These are phyloP conservation scores for Odontesthes bonariensis DNA, from an alignment of 2,113 vertebrate species.

Conservation along the genomic window DNA sequence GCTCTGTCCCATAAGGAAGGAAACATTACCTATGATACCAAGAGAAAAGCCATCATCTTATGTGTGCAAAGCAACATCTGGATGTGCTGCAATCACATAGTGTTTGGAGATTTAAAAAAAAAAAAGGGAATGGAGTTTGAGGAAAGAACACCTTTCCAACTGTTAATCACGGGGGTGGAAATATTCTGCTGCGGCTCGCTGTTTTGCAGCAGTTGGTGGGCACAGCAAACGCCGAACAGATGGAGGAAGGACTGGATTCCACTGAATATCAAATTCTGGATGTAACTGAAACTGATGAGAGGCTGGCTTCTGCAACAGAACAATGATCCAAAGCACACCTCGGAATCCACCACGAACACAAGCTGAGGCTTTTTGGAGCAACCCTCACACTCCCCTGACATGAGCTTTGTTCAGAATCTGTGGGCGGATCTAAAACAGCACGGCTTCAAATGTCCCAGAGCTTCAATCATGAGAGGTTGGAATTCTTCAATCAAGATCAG, in stretches of 20 bases:
- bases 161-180: constrained; percentile 11
- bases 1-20: not conserved
- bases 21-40: constrained; percentile 5
- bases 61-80: constrained; percentile 22
- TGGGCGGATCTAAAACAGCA: constrained; percentile 1
- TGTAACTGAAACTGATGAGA: constrained; percentile 30
- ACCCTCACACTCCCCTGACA: constrained; percentile 1
- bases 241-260: constrained; percentile 16
- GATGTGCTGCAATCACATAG: not conserved
- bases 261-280: constrained; percentile 21
- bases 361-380: not conserved
- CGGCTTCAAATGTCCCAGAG: not conserved
- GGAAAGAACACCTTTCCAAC: constrained; percentile 17
- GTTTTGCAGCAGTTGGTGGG: constrained; percentile 4
- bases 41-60: constrained; percentile 1
- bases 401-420: not conserved
- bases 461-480: not conserved
- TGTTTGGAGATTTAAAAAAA: not conserved
- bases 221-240: constrained; percentile 11
- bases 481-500: not conserved
- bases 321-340: constrained; percentile 9
- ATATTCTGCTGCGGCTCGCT: constrained; percentile 9
- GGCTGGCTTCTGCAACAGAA: constrained; percentile 13
- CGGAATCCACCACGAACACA: constrained; percentile 15
- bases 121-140: not conserved